Percentiles rank a stretch among this genome's conserved stretches.
Evolutionary conservation across 2,797 vertebrate genomes (phyloP).

Genomic region (Tinamus major): DNA sequence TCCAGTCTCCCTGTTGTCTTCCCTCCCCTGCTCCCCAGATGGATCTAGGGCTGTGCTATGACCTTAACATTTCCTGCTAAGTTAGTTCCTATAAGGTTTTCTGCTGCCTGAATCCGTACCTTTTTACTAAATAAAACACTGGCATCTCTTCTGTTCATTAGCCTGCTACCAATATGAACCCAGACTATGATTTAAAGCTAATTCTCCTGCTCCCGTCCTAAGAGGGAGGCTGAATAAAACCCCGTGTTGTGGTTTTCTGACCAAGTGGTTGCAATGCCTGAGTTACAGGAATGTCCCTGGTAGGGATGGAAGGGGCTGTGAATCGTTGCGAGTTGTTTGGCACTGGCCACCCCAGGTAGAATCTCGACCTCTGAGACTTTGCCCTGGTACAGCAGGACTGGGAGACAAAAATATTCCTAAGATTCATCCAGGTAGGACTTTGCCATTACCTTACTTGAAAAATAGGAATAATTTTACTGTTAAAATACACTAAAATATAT

Average conservation of each 20-base stretch:
- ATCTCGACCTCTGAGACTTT: not conserved
- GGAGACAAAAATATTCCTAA: conserved; percentile 22
- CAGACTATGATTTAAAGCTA: conserved; percentile 44
- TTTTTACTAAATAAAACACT: conserved; percentile 56
- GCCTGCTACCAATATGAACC: conserved; percentile 42
- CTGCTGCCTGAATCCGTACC: conserved; percentile 27
- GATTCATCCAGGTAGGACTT: conserved; percentile 22
- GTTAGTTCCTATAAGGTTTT: conserved; percentile 51
- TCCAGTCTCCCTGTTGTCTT: not conserved
- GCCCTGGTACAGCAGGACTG: not conserved
- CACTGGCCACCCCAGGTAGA: not conserved
- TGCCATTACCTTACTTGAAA: not conserved
- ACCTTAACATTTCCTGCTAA: conserved; percentile 40
- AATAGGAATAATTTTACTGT: not conserved
- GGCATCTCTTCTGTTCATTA: conserved; percentile 26
- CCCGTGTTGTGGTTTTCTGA: not conserved
- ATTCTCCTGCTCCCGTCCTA: conserved; percentile 13
- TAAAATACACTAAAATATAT: conserved; percentile 31
- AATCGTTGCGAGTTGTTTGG: not conserved
- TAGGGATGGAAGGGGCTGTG: not conserved
- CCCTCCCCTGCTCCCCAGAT: not conserved
- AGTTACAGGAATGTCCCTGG: not conserved
- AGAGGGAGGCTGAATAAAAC: not conserved
- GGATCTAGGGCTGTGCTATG: conserved; percentile 59
- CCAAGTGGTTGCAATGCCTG: not conserved